Evolutionary conservation across 2,888 invertebrate species (phyloP), one percentile per base, ranked within the genome.

Genomic region (Reticulitermes lucifugus): DNA sequence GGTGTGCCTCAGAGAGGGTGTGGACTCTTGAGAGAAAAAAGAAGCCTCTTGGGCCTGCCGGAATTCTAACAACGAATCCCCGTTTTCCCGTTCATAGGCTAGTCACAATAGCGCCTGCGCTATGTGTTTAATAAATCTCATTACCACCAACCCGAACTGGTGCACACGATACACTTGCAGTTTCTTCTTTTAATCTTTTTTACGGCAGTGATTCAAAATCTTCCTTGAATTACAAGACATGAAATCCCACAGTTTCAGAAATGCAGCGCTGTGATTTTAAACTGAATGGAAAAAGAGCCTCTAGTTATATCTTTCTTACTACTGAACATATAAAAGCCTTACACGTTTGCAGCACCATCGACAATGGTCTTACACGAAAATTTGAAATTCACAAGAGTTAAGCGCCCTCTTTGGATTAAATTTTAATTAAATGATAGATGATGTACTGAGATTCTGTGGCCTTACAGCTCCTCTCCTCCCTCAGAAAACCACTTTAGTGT

Each of bases 381-480:
- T 6, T 25, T 41, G 41, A 73, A 73, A 1, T 73, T 73, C 73
- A 73, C 29, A 35, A 73, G 6, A 35, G 10, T 73, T 14, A 35
- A 25, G n/a, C 29, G n/a, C 35, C 1, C 46, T 46, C 25, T 43
- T 51, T 9, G n/a, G n/a, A 77, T 77, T 51, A 46, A 77, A 77
- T 25, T 46, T 77, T 77, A 77, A 77, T 77, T 77, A 60, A 60
- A 60, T 14, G 77, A 77, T 46, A n/a, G 9, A 77, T 46, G 77
- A 46, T 14, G 41, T 25, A 51, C 77, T 46, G 77, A n/a, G 46
- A 46, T 25, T 46, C 51, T 77, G 77, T n/a, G 4, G 46, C 12
- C 46, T 51, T 46, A 21, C 77, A 77, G n/a, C 22, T 51, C 46
- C 6, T 46, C 25, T 25, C 77, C 77, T 22, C 18, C 60, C 60